Evolutionary conservation across 2,113 vertebrate genomes (phyloP).

Genomic region (Ornithorhynchus anatinus): DNA sequence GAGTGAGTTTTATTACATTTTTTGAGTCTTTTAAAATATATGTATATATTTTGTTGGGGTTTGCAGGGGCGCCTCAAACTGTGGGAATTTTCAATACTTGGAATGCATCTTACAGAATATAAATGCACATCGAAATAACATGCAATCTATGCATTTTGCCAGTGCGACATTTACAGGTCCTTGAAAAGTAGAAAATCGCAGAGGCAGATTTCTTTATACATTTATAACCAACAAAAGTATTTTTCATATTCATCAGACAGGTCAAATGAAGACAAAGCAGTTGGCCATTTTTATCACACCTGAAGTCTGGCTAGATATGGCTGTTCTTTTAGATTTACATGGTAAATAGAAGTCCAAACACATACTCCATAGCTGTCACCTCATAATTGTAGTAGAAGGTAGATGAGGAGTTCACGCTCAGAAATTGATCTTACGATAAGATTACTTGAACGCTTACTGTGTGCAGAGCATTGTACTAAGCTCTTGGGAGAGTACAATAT

Average conservation of each 20-base stretch:
- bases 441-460: no score
- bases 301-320: conserved; percentile 52
- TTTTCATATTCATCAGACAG: conserved; percentile 56
- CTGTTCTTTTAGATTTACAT: conserved; percentile 43
- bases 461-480: no score
- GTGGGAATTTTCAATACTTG: conserved; percentile 30
- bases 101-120: conserved; percentile 35
- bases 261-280: conserved; percentile 26
- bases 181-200: conserved; percentile 13
- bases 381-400: no score
- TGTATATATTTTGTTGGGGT: no score
- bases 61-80: conserved; percentile 37
- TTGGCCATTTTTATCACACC: conserved; percentile 47
- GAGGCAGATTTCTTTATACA: conserved; percentile 34
- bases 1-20: no score
- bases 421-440: no score
- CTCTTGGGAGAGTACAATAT: no score
- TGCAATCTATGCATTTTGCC: conserved; percentile 16
- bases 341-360: conserved; percentile 37
- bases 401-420: no score
- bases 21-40: no score
- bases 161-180: conserved; percentile 24
- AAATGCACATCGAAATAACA: conserved; percentile 33
- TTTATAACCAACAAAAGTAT: conserved; percentile 42
- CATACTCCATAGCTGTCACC: no score